Base-by-base conservation (phyloP, 2,797 vertebrate species). In the Rhodeus uyekii region DNA sequence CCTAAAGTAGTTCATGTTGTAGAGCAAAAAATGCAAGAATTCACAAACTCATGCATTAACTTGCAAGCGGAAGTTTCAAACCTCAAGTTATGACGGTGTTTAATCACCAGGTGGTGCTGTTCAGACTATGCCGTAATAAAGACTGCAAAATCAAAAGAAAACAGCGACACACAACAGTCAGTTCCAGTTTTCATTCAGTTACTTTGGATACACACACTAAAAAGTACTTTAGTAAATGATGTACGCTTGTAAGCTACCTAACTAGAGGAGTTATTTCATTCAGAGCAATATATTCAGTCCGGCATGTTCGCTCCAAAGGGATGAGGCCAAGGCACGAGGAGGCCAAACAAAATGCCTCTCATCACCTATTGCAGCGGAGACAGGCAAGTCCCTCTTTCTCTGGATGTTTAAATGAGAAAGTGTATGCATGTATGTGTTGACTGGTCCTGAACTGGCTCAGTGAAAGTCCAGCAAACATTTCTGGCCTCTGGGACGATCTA, bases 51-150 rank as follows among this genome's bases (percentile, higher is more conserved):
- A 18, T 58, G 76, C 61, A 34, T 60, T 22, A 19, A 53, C 22
- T 39, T 39, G 24, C 38, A 58, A 69, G 24, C 29, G 19, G 14
- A 65, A 18, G 13, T 16, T 48, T 34, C 1, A 55, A 58, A 68
- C 42, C 64, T 44, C 1, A 4, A 34, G 38, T 58, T 36, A 76
- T 76, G 5, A 42, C 24, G 24, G n/a, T 39, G 9, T 80, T 71
- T 82, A 22, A 58, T 76, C 88, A 87, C 77, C 24, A 78, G 88
- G 60, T 85, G 88, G 85, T 78, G 84, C 84, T 82, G 82, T 80
- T 73, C 32, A 84, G 79, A 27, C 74, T n/a, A 10, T n/a, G n/a
- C n/a, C n/a, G n/a, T 32, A 55, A 74, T 39, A 39, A 32, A 24
- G 13, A 24, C 10, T 16, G 14, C 18, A 80, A 64, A 34, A 76